Evolutionary conservation across 2,888 invertebrate genomes (phyloP).

Genomic region (Pherbina coryleti): DNA sequence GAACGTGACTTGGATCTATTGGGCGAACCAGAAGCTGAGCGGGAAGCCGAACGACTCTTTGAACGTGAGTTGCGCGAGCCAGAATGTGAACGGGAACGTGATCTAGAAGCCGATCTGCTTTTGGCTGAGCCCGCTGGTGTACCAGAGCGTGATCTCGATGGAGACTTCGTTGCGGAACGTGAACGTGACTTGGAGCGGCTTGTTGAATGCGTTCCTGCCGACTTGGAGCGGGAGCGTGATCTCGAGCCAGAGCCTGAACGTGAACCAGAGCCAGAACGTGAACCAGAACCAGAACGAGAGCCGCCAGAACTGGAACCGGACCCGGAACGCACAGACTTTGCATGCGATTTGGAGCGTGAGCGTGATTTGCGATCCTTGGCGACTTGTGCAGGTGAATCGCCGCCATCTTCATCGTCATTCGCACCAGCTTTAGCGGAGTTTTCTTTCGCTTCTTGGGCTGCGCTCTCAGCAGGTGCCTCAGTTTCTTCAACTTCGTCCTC

Average conservation of each 20-base stretch:
- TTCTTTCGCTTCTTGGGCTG: slow-evolving; percentile 34
- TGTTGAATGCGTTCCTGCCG: slow-evolving; percentile 50
- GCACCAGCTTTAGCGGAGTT: slow-evolving; percentile 59
- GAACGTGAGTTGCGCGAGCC: slow-evolving; percentile 46
- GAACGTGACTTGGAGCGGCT: slow-evolving; percentile 39
- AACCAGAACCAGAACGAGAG: slow-evolving; percentile 40
- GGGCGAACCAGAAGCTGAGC: slow-evolving; percentile 54
- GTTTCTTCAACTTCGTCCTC: slow-evolving; percentile 59
- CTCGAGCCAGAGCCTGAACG: slow-evolving; percentile 65
- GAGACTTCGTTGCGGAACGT: slow-evolving; percentile 40
- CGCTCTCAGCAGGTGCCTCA: slow-evolving; percentile 45
- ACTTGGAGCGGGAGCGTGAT: slow-evolving; percentile 60
- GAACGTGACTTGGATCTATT: slow-evolving; percentile 59
- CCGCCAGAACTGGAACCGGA: slow-evolving; percentile 38
- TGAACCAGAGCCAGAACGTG: not conserved
- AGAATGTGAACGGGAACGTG: slow-evolving; percentile 41
- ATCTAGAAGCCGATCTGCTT: slow-evolving; percentile 40
- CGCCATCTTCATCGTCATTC: slow-evolving; percentile 49
- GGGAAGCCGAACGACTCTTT: slow-evolving; percentile 42
- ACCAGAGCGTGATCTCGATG: slow-evolving; percentile 47
- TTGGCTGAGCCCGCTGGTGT: slow-evolving; percentile 44
- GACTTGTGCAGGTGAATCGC: slow-evolving; percentile 54
- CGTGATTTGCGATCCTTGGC: slow-evolving; percentile 62
- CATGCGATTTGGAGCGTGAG: slow-evolving; percentile 40
- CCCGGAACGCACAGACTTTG: slow-evolving; percentile 41